Percentiles rank a stretch among this genome's conserved stretches.
These are phyloP conservation scores for Euwallacea similis DNA, from an alignment of 1,140 invertebrate species.

Conservation along the genomic window DNA sequence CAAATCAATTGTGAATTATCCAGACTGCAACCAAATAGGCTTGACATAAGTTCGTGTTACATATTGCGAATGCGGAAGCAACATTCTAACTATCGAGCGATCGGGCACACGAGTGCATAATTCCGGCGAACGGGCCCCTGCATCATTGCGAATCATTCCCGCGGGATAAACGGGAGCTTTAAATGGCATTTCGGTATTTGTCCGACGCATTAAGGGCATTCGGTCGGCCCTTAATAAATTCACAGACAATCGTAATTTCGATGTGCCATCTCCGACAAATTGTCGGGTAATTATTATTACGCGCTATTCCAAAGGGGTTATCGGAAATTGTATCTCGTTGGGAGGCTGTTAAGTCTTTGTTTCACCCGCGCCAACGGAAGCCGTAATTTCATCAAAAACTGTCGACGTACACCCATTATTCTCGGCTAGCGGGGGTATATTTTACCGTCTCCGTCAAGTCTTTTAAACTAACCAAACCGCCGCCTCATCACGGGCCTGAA, in stretches of 20 bases:
- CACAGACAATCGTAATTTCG: conserved; percentile 15
- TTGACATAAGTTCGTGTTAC: conserved; percentile 14
- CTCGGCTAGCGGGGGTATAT: conserved; percentile 4
- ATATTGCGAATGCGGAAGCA: conserved; percentile 4
- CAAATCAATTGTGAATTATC: neutral
- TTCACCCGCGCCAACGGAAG: neutral
- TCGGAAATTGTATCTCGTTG: neutral
- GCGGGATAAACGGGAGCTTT: conserved; percentile 12
- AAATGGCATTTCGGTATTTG: conserved; percentile 28
- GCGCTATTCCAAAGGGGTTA: neutral
- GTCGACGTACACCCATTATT: neutral
- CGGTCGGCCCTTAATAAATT: conserved; percentile 13
- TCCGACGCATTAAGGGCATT: conserved; percentile 20
- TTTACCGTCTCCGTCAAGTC: conserved; percentile 7
- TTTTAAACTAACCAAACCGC: conserved; percentile 18
- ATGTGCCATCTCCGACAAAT: neutral
- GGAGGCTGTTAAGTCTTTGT: neutral
- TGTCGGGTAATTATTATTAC: neutral
- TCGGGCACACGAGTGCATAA: neutral
- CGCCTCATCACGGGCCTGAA: neutral
- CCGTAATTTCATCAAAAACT: conserved; percentile 9
- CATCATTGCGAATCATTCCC: conserved; percentile 25
- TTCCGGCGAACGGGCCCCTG: conserved; percentile 7
- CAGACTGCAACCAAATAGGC: conserved; percentile 9
- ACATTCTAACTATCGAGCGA: conserved; percentile 6